Evolutionary conservation across 2,888 invertebrate species (phyloP), one percentile per base, ranked within the genome.

Genomic region (Agrotis ipsilon): DNA sequence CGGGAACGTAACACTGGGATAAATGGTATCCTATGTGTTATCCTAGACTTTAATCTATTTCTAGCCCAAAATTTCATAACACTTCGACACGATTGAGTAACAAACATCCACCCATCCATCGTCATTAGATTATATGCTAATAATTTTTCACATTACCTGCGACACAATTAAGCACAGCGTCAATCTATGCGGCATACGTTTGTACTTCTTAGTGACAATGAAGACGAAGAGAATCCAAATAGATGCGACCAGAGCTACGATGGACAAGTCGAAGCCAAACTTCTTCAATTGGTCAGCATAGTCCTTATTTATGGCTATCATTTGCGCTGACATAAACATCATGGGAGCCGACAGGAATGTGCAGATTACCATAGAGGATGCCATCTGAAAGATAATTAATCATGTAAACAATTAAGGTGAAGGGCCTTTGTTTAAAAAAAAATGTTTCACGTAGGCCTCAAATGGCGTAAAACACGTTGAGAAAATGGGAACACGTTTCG

Each of bases 301-400:
- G 87, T 98, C 98, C 82, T 97, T 97, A 61, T 98, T 97, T 59
- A 98, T 93, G 0, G 98, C 98, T 83, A 99, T 98, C 97, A 99
- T 98, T 96, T 98, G 98, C 1, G 99, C 99, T 0, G 99, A 99
- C 72, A 99, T 97, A 91, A 99, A 99, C 98, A 99, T 99, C 85
- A 99, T 96, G 0, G 99, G 99, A 0, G 98, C 99, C 18, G 99
- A 99, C 27, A 99, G 96, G 89, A 99, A 98, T 0, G 99, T 99
- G 86, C 99, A 98, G 2, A 98, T 98, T 6, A 99, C 99, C 98
- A 99, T 98, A 43, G 98, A 98, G 66, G 98, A 98, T 0, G 99
- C 99, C 92, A 99, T 97, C 98, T 98, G 90, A 61, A 96, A 90
- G 21, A n/a, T 6, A 6, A 11, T n/a, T 27, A 27, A n/a, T 14